Conservation (phyloP, 2,888 invertebrate species). For the Acleris cristana region DNA sequence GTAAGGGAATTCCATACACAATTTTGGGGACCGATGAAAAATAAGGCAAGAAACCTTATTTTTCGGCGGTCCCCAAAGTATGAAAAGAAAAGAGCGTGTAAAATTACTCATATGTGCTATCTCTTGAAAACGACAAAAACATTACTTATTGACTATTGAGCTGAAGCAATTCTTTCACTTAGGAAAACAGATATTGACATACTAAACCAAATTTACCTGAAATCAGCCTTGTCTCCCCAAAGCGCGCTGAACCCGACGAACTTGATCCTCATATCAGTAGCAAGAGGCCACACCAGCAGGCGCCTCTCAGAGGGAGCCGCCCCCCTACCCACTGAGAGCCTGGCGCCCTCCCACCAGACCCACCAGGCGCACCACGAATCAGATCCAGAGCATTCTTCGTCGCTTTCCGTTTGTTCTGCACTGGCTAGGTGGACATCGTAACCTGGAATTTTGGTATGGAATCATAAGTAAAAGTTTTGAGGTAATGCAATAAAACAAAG, state of each 20-base stretch:
- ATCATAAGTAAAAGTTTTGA: neutral
- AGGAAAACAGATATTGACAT: too few relatives aligned
- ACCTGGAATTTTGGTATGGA: slow-evolving; percentile 64
- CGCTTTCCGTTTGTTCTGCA: slow-evolving; percentile 82
- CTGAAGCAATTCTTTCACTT: too few relatives aligned
- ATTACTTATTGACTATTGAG: too few relatives aligned
- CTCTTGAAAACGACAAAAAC: too few relatives aligned
- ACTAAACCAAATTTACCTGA: too few relatives aligned
- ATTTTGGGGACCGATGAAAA: too few relatives aligned
- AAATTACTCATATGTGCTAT: too few relatives aligned
- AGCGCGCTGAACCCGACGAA: slow-evolving; percentile 86
- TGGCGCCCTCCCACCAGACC: slow-evolving; percentile 87
- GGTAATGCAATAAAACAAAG: too few relatives aligned
- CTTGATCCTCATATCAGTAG: slow-evolving; percentile 83
- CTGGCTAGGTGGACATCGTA: slow-evolving; percentile 86
- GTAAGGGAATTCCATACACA: too few relatives aligned
- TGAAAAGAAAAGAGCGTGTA: too few relatives aligned
- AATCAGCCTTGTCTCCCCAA: slow-evolving; percentile 86
- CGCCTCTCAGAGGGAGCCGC: slow-evolving; percentile 82
- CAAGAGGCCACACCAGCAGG: slow-evolving; percentile 85
- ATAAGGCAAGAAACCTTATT: too few relatives aligned
- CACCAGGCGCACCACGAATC: slow-evolving; percentile 85
- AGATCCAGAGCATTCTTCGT: slow-evolving; percentile 76
- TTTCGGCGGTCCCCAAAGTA: too few relatives aligned
- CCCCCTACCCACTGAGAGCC: slow-evolving; percentile 83